These are phyloP conservation scores for Charina bottae DNA, from an alignment of 2,113 vertebrate species.

Conservation along the genomic window DNA sequence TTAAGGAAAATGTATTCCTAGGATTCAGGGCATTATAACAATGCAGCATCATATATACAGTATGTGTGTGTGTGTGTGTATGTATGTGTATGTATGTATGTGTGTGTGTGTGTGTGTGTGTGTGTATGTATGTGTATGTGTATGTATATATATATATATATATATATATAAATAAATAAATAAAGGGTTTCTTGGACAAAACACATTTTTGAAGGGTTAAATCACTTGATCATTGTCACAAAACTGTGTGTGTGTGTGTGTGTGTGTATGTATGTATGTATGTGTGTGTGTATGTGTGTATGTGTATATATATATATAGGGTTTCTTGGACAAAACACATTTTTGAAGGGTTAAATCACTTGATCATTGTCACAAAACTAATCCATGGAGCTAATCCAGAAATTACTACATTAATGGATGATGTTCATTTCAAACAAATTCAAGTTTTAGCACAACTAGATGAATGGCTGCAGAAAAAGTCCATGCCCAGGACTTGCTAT, in stretches of 20 bases:
- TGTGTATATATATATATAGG: no score
- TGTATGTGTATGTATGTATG: no score
- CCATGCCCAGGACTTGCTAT: no score
- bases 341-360: background rate
- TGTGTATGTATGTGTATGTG: no score
- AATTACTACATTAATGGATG: background rate
- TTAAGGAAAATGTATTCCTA: background rate
- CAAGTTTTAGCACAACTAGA: background rate
- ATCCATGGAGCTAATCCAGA: background rate
- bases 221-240: background rate
- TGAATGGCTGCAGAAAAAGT: no score
- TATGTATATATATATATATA: no score
- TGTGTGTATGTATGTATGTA: no score
- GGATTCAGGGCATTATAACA: background rate
- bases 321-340: background rate
- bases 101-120: no score
- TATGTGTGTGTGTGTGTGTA: background rate
- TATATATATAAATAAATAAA: no score
- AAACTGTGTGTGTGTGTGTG: no score
- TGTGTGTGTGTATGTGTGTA: no score
- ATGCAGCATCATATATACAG: background rate
- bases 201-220: background rate
- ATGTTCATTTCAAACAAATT: background rate
- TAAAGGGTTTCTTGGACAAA: no score
- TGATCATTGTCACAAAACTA: background rate